Conservation (phyloP, 1,140 invertebrate genomes). For the Aphaenogaster floridana region DNA sequence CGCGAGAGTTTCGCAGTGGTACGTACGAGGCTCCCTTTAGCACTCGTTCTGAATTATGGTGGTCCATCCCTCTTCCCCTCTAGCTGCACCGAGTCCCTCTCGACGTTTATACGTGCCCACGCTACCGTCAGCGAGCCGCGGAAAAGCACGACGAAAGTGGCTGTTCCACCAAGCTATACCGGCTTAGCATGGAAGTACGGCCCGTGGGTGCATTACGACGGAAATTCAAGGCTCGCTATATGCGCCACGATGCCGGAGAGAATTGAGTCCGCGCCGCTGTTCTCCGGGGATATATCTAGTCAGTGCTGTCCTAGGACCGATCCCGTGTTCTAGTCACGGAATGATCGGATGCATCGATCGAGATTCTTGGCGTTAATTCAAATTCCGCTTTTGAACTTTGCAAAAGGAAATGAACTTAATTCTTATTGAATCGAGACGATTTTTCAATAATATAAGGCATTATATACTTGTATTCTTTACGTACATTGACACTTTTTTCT, state of each 20-base stretch:
- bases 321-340: neutral
- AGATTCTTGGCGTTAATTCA: neutral
- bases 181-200: constrained; percentile 65
- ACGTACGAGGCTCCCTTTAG: constrained; percentile 61
- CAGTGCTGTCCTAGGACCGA: neutral
- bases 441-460: neutral
- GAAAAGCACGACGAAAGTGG: constrained; percentile 68
- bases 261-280: constrained; percentile 52
- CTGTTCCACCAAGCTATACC: constrained; percentile 64
- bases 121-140: constrained; percentile 51
- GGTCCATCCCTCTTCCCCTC: constrained; percentile 19
- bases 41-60: constrained; percentile 76
- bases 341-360: neutral
- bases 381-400: neutral
- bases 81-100: neutral
- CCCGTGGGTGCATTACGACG: constrained; percentile 52
- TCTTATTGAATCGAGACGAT: neutral
- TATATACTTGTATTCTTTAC: neutral
- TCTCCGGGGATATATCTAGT: constrained; percentile 16
- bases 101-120: constrained; percentile 64
- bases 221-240: constrained; percentile 57
- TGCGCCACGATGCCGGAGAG: constrained; percentile 25
- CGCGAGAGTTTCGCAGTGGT: constrained; percentile 57
- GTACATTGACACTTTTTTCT: neutral
- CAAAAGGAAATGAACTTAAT: neutral